Evolutionary conservation across 2,797 vertebrate species (phyloP), one percentile per base, ranked within the genome.

Genomic region (Sebastes matsubarae): DNA sequence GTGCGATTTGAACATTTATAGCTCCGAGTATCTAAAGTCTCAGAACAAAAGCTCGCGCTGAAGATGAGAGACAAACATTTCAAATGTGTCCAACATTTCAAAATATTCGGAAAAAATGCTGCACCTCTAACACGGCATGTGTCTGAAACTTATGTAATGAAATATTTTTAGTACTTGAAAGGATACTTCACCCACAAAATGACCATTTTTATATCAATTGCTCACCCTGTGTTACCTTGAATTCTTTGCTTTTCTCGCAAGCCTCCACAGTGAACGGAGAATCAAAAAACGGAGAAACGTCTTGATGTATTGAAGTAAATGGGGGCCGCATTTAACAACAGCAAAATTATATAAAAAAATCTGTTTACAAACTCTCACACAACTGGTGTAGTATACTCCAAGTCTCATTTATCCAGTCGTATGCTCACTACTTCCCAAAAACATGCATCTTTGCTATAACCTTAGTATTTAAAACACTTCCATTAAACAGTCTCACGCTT

Each of bases 1-100:
- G 24, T 63, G 52, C 1, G 11, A 72, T 83, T 67, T 46, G 72
- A 80, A 87, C 72, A 81, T 88, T 71, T 82, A 80, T 68, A 89
- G 76, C 79, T 72, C 5, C 24, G 54, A 80, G 71, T 68, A 75
- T 52, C 25, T 72, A 6, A 68, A 36, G 34, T 75, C 30, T 70
- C 30, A 32, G 52, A 77, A 78, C 63, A 76, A 68, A 81, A 54
- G 25, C 59, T 87, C 18, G 32, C 10, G 2, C 1, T 74, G 57
- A 83, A 77, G 59, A 72, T 69, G n/a, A 79, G 46, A 72, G 46
- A 29, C 32, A 54, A 72, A 13, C 22, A 25, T 77, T 80, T 82
- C 22, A 84, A 67, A 63, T 5, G 29, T 27, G 75, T 65, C 50
- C 42, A 75, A 65, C 14, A 42, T 61, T 74, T 68, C 20, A 64